Conservation (phyloP, 1,140 invertebrate genomes). For the Zaprionus lachaisei region DNA sequence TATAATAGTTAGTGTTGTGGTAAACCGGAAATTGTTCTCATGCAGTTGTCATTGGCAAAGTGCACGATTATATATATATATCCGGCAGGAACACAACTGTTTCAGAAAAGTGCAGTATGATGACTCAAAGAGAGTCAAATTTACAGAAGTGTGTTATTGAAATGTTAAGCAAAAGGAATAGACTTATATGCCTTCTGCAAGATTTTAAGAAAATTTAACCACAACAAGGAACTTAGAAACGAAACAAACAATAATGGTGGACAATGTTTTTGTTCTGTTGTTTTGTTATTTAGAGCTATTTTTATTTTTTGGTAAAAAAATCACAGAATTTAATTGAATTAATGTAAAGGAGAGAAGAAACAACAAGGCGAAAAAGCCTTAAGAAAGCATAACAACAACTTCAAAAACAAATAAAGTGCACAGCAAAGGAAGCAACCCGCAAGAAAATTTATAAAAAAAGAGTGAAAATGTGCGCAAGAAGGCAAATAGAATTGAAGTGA, state of each 20-base stretch:
- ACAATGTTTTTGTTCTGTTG: background rate
- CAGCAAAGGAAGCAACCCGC: constrained; percentile 25
- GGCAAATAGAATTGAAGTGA: constrained; percentile 77
- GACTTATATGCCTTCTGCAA: background rate
- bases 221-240: constrained; percentile 7
- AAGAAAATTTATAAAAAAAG: constrained; percentile 46
- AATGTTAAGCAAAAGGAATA: constrained; percentile 65
- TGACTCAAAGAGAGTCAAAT: constrained; percentile 16
- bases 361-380: constrained; percentile 63
- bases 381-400: constrained; percentile 31
- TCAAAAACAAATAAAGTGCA: constrained; percentile 21
- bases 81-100: constrained; percentile 44
- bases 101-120: constrained; percentile 5
- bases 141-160: constrained; percentile 69
- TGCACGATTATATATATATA: constrained; percentile 48
- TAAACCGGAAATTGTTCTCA: constrained; percentile 75
- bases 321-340: constrained; percentile 78
- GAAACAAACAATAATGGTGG: constrained; percentile 19
- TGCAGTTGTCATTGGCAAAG: constrained; percentile 55
- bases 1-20: constrained; percentile 56
- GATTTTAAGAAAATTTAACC: constrained; percentile 13
- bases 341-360: constrained; percentile 50
- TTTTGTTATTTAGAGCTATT: constrained; percentile 19
- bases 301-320: constrained; percentile 66
- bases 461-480: constrained; percentile 70